Evolutionary conservation across 2,888 invertebrate species (phyloP).

Genomic region (Eilema griseolum): DNA sequence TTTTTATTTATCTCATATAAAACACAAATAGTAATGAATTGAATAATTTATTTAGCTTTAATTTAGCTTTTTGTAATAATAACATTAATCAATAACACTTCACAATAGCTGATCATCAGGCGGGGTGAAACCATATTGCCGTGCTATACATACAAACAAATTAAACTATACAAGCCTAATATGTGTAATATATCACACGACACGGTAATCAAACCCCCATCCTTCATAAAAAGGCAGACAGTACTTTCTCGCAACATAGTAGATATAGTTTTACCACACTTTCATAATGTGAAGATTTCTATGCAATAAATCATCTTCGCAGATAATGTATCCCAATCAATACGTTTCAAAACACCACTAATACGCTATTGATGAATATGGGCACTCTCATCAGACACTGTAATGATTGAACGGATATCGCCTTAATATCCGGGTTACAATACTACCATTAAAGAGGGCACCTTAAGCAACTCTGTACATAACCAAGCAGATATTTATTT

Average conservation of each 20-base stretch:
- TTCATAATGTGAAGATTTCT: slow-evolving; percentile 16
- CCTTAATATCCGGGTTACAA: background rate
- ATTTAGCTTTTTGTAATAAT: background rate
- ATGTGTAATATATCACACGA: background rate
- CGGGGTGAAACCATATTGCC: background rate
- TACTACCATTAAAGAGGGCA: background rate
- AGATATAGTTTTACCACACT: slow-evolving; percentile 11
- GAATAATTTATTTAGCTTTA: too few species aligned
- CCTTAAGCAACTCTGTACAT: too few species aligned
- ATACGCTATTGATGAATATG: slow-evolving; percentile 14
- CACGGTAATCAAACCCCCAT: background rate
- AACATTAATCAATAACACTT: background rate
- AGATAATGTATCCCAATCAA: slow-evolving; percentile 20
- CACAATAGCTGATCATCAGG: background rate
- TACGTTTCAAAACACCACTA: slow-evolving; percentile 14
- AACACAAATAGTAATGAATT: too few species aligned
- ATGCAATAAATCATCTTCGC: slow-evolving; percentile 21
- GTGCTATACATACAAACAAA: background rate
- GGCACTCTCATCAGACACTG: background rate
- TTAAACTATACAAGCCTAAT: background rate
- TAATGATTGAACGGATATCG: slow-evolving; percentile 7
- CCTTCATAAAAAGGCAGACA: background rate
- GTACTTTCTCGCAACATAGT: slow-evolving; percentile 6
- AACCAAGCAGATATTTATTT: too few species aligned
- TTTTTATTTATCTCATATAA: too few species aligned